Base-by-base conservation (phyloP, 2,888 invertebrate genomes). In the Halictus ligatus region DNA sequence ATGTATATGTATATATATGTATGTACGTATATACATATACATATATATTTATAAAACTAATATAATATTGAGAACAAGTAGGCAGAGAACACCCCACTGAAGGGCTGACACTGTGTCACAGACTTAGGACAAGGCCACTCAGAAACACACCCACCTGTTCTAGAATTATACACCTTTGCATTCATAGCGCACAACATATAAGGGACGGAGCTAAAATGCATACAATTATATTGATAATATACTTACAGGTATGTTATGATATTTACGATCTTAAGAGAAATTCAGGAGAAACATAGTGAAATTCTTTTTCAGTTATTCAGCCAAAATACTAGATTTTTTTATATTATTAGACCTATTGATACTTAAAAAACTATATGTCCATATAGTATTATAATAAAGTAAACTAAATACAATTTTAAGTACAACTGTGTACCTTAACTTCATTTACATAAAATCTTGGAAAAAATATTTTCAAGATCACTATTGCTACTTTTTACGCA, bases 201-300 rank as follows among this genome's bases (percentile, higher is more conserved):
- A 92, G 92, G 95, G 94, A 95, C 95, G 94, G 94, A 94, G 92
- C 93, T 93, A 93, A 93, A 93, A 93, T 93, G 91, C 91, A 91
- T 89, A 89, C 84, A 90, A 89, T 89, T 89, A 87, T 92, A 93
- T 88, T 90, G 90, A 91, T 83, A 89, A 92, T 82, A 83, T 90
- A 85, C 82, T 89, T 85, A 89, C 81, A 89, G 75, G 78, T 84
- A 77, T 79, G 71, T 84, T 80, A 85, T 76, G 80, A 85, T 79
- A 81, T 82, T 82, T 80, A 75, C 60, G 69, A 54, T 82, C 40
- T 85, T 67, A 83, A 75, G 79, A 78, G 64, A 88, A 79, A 80
- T 78, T 81, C 72, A 81, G 58, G 54, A 79, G 75, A 54, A 88
- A 79, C 58, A 80, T 72, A 83, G 54, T 77, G 76, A 60, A 86